Conservation (phyloP, 2,888 invertebrate species). For the Pristionchus entomophagus region DNA sequence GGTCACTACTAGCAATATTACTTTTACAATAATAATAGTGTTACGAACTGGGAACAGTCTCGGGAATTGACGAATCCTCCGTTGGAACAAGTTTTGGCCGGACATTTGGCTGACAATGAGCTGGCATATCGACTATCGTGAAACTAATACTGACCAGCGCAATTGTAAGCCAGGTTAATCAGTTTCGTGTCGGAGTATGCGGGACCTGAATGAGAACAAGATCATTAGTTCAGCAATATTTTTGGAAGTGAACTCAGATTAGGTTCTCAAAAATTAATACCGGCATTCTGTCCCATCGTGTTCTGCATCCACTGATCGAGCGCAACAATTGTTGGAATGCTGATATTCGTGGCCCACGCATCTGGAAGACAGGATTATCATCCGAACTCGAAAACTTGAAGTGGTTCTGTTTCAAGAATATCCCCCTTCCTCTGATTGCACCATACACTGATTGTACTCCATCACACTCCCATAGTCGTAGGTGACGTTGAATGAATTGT, state of each 20-base stretch:
- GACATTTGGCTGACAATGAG: constrained; percentile 28
- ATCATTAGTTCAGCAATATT: no score
- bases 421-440: background rate
- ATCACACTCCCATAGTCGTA: constrained; percentile 46
- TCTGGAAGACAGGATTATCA: background rate
- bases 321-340: constrained; percentile 21
- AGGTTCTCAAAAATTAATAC: background rate
- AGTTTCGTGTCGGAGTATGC: constrained; percentile 36
- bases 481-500: background rate
- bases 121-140: background rate
- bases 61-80: constrained; percentile 30
- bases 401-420: background rate
- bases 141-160: background rate
- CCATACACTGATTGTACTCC: constrained; percentile 42
- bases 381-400: no score
- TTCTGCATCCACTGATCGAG: constrained; percentile 35
- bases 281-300: constrained; percentile 39
- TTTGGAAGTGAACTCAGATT: no score
- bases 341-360: background rate
- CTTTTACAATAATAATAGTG: no score
- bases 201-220: no score
- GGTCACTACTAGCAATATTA: no score
- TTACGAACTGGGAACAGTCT: constrained; percentile 11
- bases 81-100: constrained; percentile 28
- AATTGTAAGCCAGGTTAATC: constrained; percentile 27